A percentile compares a stretch with the other conserved stretches of the same genome.
These are phyloP conservation scores for Herminia tarsipennalis DNA, from an alignment of 2,888 invertebrate genomes.

Conservation along the genomic window DNA sequence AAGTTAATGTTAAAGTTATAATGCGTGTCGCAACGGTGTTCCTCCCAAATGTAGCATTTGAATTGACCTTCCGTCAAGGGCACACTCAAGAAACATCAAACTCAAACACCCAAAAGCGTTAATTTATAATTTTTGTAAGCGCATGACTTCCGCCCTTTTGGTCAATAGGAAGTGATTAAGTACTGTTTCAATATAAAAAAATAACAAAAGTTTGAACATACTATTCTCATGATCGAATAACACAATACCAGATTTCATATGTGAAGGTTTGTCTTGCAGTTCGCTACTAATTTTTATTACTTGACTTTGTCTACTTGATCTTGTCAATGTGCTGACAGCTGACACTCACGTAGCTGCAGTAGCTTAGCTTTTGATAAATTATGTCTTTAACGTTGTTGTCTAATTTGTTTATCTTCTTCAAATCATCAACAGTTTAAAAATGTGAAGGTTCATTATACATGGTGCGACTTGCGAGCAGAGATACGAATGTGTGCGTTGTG, in stretches of 20 bases:
- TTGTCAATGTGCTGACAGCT: slow-evolving; percentile 34
- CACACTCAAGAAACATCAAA: slow-evolving; percentile 61
- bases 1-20: slow-evolving; percentile 61
- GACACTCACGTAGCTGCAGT: slow-evolving; percentile 32
- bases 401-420: slow-evolving; percentile 56
- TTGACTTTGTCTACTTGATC: slow-evolving; percentile 33
- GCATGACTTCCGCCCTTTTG: slow-evolving; percentile 81
- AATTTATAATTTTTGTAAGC: slow-evolving; percentile 79
- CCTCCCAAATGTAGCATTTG: slow-evolving; percentile 62
- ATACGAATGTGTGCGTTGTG: slow-evolving; percentile 46
- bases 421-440: slow-evolving; percentile 59
- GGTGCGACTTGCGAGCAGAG: slow-evolving; percentile 31
- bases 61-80: slow-evolving; percentile 78
- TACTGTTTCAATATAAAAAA: slow-evolving; percentile 72
- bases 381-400: slow-evolving; percentile 30
- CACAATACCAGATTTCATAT: slow-evolving; percentile 61
- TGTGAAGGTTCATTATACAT: slow-evolving; percentile 60
- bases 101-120: slow-evolving; percentile 72
- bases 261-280: slow-evolving; percentile 52
- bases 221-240: slow-evolving; percentile 73
- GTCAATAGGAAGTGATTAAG: slow-evolving; percentile 82
- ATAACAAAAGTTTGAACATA: slow-evolving; percentile 70
- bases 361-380: slow-evolving; percentile 7
- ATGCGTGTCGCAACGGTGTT: slow-evolving; percentile 67
- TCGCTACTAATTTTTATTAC: slow-evolving; percentile 40